Base-by-base conservation (phyloP, 2,797 vertebrate genomes). In the Ctenopoma multispine region DNA sequence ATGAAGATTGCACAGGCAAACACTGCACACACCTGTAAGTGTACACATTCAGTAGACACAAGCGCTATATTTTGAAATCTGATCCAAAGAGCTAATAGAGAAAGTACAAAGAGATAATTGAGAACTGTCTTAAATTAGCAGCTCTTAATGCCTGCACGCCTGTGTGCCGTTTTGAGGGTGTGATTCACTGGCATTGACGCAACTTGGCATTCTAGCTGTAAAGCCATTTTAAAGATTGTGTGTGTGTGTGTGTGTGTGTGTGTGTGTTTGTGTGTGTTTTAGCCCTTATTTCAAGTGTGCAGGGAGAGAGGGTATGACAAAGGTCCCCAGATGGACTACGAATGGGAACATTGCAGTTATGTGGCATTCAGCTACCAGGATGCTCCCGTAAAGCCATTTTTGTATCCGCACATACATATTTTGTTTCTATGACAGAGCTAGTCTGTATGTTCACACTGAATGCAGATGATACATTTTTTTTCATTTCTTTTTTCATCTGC, bases 51-150 rank as follows among this genome's bases (percentile, higher is more conserved):
- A 72, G 72, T 9, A 49, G 64, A 78, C 43, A 43, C 51, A 40
- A 60, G 36, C 0, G 13, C 49, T 14, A 5, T 18, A 70, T 69
- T 80, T 75, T 69, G 13, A 66, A 71, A 73, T 72, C 43, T 62
- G 51, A 80, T 72, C 34, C 27, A 71, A 68, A 57, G 36, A 56
- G 43, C 63, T 55, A 41, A n/a, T 47, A 13, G 43, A 48, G 31
- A 64, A 69, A 54, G 29, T 57, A 85, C 83, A 86, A 82, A 80
- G 67, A 77, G 69, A 78, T 83, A 44, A 55, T 62, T 79, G 83
- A 83, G 66, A 0, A 20, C 24, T 12, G 73, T 88, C 78, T 80
- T 80, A 83, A 85, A 88, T 86, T 62, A 86, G 75, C 67, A 18
- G 11, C 15, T 72, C 65, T 80, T 82, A 79, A 85, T 77, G 82